Percentiles rank a stretch among this genome's conserved stretches.
These are phyloP conservation scores for Prionailurus viverrinus DNA, from an alignment of 2,113 vertebrate species.

Conservation along the genomic window DNA sequence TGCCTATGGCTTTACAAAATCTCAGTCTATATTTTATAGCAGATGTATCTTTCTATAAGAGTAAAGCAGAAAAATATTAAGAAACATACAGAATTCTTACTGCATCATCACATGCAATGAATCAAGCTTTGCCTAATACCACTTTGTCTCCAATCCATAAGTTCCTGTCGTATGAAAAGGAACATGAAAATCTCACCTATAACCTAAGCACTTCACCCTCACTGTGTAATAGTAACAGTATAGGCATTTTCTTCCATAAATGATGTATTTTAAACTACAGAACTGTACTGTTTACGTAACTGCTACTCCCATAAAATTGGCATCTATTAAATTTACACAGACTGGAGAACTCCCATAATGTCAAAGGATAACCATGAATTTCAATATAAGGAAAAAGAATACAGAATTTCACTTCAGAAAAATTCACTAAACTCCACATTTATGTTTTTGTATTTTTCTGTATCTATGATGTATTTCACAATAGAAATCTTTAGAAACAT, in stretches of 20 bases:
- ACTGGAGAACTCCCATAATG: background rate
- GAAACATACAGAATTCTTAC: background rate
- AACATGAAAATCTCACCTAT: background rate
- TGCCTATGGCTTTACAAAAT: background rate
- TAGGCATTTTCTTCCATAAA: background rate
- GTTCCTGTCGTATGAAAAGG: background rate
- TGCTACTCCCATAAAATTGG: background rate
- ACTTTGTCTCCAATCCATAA: background rate
- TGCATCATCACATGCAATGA: background rate
- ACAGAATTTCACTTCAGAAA: background rate
- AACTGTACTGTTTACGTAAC: background rate
- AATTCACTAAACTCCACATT: background rate
- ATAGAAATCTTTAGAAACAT: background rate
- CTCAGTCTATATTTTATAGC: background rate
- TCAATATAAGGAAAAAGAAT: conserved; percentile 28
- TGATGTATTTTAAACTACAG: background rate
- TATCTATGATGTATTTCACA: background rate
- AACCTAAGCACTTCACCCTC: background rate
- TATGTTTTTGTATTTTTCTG: background rate
- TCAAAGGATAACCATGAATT: background rate
- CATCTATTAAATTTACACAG: conserved; percentile 17
- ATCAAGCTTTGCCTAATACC: background rate
- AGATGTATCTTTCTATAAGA: background rate
- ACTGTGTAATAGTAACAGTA: background rate
- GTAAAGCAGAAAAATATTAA: background rate